Base-by-base conservation (phyloP, 30 jellyfish, hydroid and myxozoan genomes). In the Phacellophora camtschatica region DNA sequence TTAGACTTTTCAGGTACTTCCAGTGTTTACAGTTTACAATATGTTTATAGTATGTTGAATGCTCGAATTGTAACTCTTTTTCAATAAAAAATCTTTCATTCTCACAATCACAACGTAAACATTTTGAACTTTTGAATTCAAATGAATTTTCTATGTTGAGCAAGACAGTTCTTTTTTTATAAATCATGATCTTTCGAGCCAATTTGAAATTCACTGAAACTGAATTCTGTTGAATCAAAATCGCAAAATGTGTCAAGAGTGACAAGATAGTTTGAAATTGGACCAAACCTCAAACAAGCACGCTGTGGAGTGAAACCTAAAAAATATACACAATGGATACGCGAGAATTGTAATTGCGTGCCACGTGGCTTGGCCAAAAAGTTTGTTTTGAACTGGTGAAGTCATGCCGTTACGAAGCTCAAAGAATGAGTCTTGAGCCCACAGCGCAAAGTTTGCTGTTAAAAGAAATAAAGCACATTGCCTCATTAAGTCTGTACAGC, bases 381-480 rank as follows among this genome's bases (percentile, higher is more conserved):
- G 87, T 51, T 62, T 83, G 12, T 62, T 84, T 65, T 90, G 98
- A 22, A 90, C 90, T 5, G 98, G 98, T 2, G 98, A 75, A 11
- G 98, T 90, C 13, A 83, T 64, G 27, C 90, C 51, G 57, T 50
- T 90, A 1, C 98, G 96, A 46, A 90, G 66, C 54, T 90, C 98
- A 69, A 71, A 90, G 73, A 90, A 90, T 2, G 98, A 90, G 74
- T 90, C 98, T 72, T 90, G 98, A 20, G 94, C 91, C 98, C 98
- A 90, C 33, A 90, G 74, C 6, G 98, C 98, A 45, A 90, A 18
- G 68, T 90, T 90, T 25, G 98, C 84, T 28, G 98, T 84, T 16
- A 90, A 42, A 28, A 90, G 75, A 80, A 90, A 90, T 31, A 90
- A 80, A 16, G 96, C 90, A 28, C 94, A 66, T 55, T 90, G 98